Conservation (phyloP, 2,888 invertebrate species). For the Xestobium rufovillosum region DNA sequence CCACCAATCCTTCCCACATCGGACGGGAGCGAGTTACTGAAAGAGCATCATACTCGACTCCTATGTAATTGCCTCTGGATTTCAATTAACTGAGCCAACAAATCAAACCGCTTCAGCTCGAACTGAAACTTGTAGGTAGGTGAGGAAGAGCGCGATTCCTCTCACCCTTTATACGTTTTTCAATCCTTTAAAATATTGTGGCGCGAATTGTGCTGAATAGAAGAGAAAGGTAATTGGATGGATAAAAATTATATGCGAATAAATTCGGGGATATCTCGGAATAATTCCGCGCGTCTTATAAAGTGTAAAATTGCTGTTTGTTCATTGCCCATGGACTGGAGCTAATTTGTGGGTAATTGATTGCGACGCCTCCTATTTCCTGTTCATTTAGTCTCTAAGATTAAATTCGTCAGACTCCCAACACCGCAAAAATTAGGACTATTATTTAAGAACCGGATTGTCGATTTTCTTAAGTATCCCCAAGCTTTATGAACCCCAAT, state of each 20-base stretch:
- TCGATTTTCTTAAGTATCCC: too few species aligned
- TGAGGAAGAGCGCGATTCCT: slow-evolving; percentile 30
- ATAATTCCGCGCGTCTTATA: background rate
- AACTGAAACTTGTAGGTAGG: slow-evolving; percentile 33
- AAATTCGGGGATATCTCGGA: background rate
- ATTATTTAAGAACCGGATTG: too few species aligned
- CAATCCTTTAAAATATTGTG: slow-evolving; percentile 44
- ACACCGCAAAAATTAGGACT: too few species aligned
- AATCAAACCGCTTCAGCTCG: slow-evolving; percentile 45
- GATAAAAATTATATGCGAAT: slow-evolving; percentile 38
- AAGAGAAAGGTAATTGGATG: slow-evolving; percentile 43
- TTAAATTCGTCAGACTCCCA: too few species aligned
- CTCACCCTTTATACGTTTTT: slow-evolving; percentile 39
- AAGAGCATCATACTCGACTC: slow-evolving; percentile 30
- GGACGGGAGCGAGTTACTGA: too few species aligned
- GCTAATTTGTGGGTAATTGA: too few species aligned
- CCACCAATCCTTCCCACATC: too few species aligned
- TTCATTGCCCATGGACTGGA: too few species aligned
- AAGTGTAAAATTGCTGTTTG: slow-evolving; percentile 1
- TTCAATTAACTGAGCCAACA: slow-evolving; percentile 49
- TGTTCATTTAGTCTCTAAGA: too few species aligned
- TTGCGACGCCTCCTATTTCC: too few species aligned
- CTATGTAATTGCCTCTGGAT: slow-evolving; percentile 46
- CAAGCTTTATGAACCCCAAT: too few species aligned
- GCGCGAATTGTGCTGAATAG: slow-evolving; percentile 43